Evolutionary conservation across 2,888 invertebrate species (phyloP).

Genomic region (Molanna angustata): DNA sequence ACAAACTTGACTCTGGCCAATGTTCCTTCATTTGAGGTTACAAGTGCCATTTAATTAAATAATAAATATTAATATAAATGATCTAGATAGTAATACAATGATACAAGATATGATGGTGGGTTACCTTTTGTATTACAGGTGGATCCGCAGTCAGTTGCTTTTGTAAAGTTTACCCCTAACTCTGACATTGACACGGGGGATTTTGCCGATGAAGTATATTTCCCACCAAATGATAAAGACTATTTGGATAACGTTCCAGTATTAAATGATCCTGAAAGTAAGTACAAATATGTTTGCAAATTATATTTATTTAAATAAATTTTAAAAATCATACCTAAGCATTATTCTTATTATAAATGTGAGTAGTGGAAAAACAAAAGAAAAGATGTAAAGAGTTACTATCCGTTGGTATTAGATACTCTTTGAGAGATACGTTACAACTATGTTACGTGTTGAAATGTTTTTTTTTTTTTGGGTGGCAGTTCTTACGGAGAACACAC

Average conservation of each 20-base stretch:
- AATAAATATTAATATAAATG: no score
- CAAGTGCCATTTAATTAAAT: no score
- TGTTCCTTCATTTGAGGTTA: no score
- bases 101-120: no score
- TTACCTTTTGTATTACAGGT: no score
- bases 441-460: no score
- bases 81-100: no score
- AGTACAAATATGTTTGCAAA: conserved; percentile 30
- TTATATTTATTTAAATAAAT: no score
- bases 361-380: background rate
- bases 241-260: conserved; percentile 33
- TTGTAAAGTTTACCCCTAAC: conserved; percentile 72
- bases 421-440: background rate
- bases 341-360: background rate
- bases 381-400: background rate
- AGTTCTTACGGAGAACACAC: no score
- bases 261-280: conserved; percentile 37
- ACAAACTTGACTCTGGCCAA: no score
- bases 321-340: background rate
- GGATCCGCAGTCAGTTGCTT: conserved; percentile 70
- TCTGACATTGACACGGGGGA: conserved; percentile 59
- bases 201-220: conserved; percentile 80
- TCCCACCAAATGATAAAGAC: conserved; percentile 60
- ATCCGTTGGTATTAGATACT: background rate
- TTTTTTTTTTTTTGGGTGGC: no score